Evolutionary conservation across 1,140 invertebrate species (phyloP).

Genomic region (Ectropis grisescens): DNA sequence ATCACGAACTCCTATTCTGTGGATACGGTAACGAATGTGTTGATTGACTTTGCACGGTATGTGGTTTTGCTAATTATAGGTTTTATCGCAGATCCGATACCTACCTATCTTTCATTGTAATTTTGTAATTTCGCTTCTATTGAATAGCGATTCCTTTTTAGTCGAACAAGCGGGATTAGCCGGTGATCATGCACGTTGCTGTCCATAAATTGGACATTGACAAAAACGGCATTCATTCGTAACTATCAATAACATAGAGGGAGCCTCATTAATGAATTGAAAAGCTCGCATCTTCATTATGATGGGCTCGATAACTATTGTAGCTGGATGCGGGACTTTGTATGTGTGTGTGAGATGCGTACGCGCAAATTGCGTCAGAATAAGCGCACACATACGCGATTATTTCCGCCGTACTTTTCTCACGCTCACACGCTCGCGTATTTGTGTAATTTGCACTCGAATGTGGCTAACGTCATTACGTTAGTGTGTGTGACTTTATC

Average conservation of each 20-base stretch:
- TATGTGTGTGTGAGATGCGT: conserved; percentile 11
- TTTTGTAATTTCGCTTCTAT: conserved; percentile 23
- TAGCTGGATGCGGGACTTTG: conserved; percentile 38
- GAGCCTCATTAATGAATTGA: conserved; percentile 54
- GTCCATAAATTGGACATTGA: conserved; percentile 37
- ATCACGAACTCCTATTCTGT: conserved; percentile 28
- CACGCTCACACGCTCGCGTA: conserved; percentile 48
- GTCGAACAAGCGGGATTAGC: conserved; percentile 32
- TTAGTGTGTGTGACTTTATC: conserved; percentile 44
- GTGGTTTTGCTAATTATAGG: conserved; percentile 23
- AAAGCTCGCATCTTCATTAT: conserved; percentile 59
- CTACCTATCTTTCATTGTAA: conserved; percentile 1
- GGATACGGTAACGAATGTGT: conserved; percentile 25
- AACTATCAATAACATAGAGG: conserved; percentile 45
- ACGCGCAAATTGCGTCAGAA: conserved; percentile 21
- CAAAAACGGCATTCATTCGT: conserved; percentile 30
- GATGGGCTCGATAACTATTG: conserved; percentile 44
- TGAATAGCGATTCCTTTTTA: conserved; percentile 23
- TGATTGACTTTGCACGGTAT: conserved; percentile 26
- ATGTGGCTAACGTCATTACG: conserved; percentile 22
- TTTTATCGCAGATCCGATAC: conserved; percentile 12
- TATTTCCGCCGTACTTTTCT: conserved; percentile 56
- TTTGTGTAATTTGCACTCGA: conserved; percentile 39
- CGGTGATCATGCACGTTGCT: conserved; percentile 28
- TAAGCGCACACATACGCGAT: conserved; percentile 24